These are phyloP conservation scores for Sparus aurata DNA, from an alignment of 2,797 vertebrate genomes.

Conservation along the genomic window DNA sequence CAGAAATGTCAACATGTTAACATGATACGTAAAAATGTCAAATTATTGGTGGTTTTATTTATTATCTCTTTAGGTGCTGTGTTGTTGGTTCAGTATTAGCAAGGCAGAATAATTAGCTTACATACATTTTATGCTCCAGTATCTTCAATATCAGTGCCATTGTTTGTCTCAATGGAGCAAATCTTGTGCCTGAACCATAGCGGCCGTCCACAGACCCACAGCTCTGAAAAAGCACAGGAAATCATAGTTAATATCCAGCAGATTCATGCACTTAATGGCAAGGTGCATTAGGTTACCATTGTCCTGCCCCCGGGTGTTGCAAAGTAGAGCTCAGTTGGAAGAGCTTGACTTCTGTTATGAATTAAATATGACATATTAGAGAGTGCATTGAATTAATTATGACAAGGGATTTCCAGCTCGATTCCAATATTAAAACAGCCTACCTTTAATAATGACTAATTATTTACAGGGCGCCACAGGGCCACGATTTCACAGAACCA, in stretches of 20 bases:
- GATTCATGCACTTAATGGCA: constrained; percentile 50
- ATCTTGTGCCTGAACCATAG: constrained; percentile 22
- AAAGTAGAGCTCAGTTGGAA: constrained; percentile 57
- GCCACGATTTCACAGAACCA: constrained; percentile 41
- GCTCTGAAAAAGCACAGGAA: constrained; percentile 39
- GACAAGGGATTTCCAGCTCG: constrained; percentile 60
- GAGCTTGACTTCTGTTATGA: constrained; percentile 74
- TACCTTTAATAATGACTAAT: constrained; percentile 69
- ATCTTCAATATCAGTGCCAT: constrained; percentile 11
- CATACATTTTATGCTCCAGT: neutral
- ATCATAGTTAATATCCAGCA: constrained; percentile 36
- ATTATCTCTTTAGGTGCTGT: too few species aligned
- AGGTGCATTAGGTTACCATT: constrained; percentile 60
- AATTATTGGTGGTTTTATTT: too few species aligned
- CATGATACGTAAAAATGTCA: too few species aligned
- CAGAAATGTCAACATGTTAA: too few species aligned
- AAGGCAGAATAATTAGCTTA: neutral
- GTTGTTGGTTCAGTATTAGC: neutral
- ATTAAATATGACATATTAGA: constrained; percentile 81
- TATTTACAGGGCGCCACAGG: constrained; percentile 57
- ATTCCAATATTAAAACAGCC: constrained; percentile 62
- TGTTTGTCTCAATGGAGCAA: constrained; percentile 4
- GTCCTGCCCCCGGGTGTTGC: constrained; percentile 51
- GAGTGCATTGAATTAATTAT: constrained; percentile 75
- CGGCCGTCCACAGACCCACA: constrained; percentile 1